Percentiles rank a stretch among this genome's conserved stretches.
Conservation (phyloP, 1,140 invertebrate species). For the Muscidifurax raptorellus region DNA sequence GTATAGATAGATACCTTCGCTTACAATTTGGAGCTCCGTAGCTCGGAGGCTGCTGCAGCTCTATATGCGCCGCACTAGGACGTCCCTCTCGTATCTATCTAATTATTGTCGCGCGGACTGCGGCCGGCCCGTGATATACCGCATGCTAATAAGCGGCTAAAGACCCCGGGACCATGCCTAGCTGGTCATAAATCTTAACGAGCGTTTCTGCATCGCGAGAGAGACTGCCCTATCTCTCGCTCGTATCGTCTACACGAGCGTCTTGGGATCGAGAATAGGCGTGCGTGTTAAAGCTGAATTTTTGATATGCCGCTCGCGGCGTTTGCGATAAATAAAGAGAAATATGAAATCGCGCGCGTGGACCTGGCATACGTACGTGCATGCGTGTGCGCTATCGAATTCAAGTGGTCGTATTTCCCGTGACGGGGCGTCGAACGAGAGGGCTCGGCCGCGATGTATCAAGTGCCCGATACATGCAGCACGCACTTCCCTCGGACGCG, state of each 20-base stretch:
- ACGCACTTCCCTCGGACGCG: constrained; percentile 16
- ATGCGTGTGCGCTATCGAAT: constrained; percentile 1
- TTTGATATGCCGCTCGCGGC: not conserved
- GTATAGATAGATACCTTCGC: constrained; percentile 55
- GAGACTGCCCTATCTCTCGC: not conserved
- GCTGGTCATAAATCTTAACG: constrained; percentile 72
- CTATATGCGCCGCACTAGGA: not conserved
- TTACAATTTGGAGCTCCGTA: constrained; percentile 51
- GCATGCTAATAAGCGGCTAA: constrained; percentile 77
- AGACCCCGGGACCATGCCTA: constrained; percentile 71
- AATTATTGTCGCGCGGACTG: constrained; percentile 73
- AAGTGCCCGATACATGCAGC: constrained; percentile 42
- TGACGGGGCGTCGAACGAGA: not conserved
- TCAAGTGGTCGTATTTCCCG: constrained; percentile 33
- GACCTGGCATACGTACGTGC: too few species aligned
- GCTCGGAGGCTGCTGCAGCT: not conserved
- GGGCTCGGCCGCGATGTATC: constrained; percentile 29
- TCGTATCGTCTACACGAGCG: constrained; percentile 54
- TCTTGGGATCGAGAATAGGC: constrained; percentile 62
- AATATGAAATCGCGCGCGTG: not conserved
- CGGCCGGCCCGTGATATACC: constrained; percentile 71
- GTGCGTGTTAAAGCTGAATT: not conserved
- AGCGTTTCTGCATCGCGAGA: constrained; percentile 65
- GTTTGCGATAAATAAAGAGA: not conserved
- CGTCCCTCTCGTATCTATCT: constrained; percentile 73